Base-by-base conservation (phyloP, 2,113 vertebrate species). In the Mesitornis unicolor region DNA sequence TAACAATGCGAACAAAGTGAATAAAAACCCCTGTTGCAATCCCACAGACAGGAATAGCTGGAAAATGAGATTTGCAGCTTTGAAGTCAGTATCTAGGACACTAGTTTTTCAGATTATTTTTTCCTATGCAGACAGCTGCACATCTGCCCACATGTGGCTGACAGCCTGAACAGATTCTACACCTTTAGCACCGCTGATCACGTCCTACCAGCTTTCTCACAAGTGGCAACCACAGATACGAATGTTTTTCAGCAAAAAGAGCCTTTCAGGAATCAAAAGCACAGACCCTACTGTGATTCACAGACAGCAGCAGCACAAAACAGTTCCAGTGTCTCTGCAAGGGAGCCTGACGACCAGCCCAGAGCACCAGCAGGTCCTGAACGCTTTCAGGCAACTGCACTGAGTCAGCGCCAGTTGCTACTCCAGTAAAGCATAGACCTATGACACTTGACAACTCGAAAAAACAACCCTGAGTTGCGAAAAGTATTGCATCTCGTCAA, bases 141-240 rank as follows among this genome's bases (percentile, higher is more conserved):
- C n/a, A 61, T 35, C 60, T 64, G 54, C 35, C 47, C 10, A 18
- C n/a, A 15, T 2, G 54, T 4, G 51, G 40, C 4, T 6, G 28
- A 73, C 45, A 19, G 35, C 35, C 10, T 15, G 63, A 57, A 21
- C 26, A 4, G 29, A 1, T 2, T 64, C 13, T 7, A 10, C 47
- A 13, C 0, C 40, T 24, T 15, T 0, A 33, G 10, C 0, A 3
- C 43, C 1, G 45, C 16, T 2, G 13, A 28, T 3, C 9, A 57
- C 50, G 85, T 73, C 67, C 40, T 10, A 38, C 13, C 1, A 0
- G 7, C 35, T 33, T 47, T 16, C 36, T 60, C 14, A 5, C 4
- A 25, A 63, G 12, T 1, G 13, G 16, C 48, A 69, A 24, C 12
- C 4, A 4, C 0, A 22, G 35, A 2, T 51, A 33, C 5, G 35